These are phyloP conservation scores for Pandemis heparana DNA, from an alignment of 2,888 invertebrate genomes.

Conservation along the genomic window DNA sequence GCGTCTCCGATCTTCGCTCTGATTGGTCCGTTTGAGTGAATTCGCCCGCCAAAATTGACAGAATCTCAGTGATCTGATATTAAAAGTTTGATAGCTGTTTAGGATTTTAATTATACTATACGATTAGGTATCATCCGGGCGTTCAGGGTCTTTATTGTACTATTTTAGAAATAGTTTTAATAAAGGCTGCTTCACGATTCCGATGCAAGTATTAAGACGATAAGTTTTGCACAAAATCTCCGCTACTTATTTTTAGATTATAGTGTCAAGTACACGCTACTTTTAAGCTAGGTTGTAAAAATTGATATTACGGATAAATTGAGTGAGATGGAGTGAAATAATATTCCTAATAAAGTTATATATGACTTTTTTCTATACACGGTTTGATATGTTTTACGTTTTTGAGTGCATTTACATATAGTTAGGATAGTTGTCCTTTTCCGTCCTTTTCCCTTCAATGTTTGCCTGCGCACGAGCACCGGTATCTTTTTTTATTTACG, in stretches of 20 bases:
- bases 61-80: conserved; percentile 45
- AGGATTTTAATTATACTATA: conserved; percentile 24
- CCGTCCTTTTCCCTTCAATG: conserved; percentile 67
- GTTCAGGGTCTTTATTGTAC: conserved; percentile 73
- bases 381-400: conserved; percentile 53
- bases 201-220: conserved; percentile 50
- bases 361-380: conserved; percentile 58
- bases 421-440: conserved; percentile 60
- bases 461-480: conserved; percentile 75
- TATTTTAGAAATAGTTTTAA: conserved; percentile 79
- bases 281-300: conserved; percentile 73
- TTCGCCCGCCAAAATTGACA: conserved; percentile 63
- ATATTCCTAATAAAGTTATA: conserved; percentile 63
- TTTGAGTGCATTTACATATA: conserved; percentile 62
- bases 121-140: conserved; percentile 51
- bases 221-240: conserved; percentile 56
- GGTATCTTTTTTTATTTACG: conserved; percentile 63
- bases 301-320: conserved; percentile 67
- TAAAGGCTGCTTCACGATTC: conserved; percentile 67
- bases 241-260: conserved; percentile 61
- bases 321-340: conserved; percentile 63
- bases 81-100: conserved; percentile 31
- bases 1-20: conserved; percentile 55
- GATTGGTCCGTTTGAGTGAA: conserved; percentile 63
- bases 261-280: conserved; percentile 73